phyloP scores from a whole-genome alignment of 1,140 invertebrate species.

The Drosophila ogumai region DNA sequence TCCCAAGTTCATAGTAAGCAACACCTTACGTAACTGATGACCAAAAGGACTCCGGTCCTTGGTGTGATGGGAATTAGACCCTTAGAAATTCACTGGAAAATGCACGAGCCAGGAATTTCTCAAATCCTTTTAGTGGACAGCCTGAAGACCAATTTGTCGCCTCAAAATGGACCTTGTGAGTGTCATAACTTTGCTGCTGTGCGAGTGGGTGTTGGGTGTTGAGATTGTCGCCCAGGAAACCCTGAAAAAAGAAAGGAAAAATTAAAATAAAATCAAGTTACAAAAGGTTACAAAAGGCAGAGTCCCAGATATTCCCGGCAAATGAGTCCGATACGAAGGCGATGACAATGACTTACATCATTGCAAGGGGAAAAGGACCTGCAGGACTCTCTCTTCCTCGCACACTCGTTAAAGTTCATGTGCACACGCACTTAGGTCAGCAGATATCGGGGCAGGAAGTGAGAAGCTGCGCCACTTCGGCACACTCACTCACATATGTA shows the following conservation, averaged over 20 bases:
- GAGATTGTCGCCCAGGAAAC: conserved; percentile 45
- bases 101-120: conserved; percentile 4
- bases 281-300: conserved; percentile 44
- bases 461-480: conserved; percentile 20
- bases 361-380: conserved; percentile 19
- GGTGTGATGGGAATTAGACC: conserved; percentile 26
- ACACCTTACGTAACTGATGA: conserved; percentile 51
- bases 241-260: conserved; percentile 29
- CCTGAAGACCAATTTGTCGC: conserved; percentile 65
- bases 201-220: conserved; percentile 18
- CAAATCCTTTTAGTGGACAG: conserved; percentile 44
- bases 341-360: conserved; percentile 54
- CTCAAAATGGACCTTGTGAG: conserved; percentile 47
- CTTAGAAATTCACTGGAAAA: conserved; percentile 34
- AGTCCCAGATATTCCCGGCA: conserved; percentile 25
- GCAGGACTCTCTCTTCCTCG: conserved; percentile 20
- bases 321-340: conserved; percentile 51
- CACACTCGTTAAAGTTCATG: conserved; percentile 58
- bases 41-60: conserved; percentile 36
- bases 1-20: conserved; percentile 43
- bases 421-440: conserved; percentile 65
- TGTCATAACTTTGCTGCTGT: conserved; percentile 54
- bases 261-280: conserved; percentile 68
- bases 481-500: conserved; percentile 56
- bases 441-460: conserved; percentile 53